Evolutionary conservation across 2,113 vertebrate species (phyloP).

Genomic region (Indicator indicator): DNA sequence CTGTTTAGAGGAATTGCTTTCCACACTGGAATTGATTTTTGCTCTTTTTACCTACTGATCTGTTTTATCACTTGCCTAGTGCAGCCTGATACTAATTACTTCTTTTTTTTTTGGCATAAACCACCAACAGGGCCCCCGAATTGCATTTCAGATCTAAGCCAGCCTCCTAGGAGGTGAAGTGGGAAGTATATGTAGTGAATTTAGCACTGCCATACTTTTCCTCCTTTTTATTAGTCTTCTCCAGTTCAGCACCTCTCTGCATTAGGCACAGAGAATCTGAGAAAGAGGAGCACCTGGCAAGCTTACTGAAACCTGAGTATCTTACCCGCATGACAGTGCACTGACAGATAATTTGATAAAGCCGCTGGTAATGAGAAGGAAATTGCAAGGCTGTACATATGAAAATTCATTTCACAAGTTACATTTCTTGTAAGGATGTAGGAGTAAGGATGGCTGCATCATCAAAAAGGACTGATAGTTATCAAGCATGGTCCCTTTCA

Average conservation of each 20-base stretch:
- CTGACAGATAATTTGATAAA: background rate
- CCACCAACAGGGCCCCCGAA: background rate
- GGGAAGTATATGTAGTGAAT: background rate
- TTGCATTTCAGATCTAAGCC: background rate
- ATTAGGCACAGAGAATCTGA: background rate
- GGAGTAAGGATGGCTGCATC: background rate
- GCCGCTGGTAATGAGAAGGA: background rate
- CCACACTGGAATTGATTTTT: background rate
- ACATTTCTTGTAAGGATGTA: accelerated
- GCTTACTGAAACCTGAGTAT: background rate
- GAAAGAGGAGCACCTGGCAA: background rate
- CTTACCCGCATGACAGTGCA: background rate
- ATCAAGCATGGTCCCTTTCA: background rate
- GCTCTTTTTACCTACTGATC: conserved; percentile 1
- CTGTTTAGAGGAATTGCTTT: conserved; percentile 39
- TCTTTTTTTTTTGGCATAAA: background rate
- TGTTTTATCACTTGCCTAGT: background rate
- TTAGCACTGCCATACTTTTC: background rate
- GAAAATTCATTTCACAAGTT: background rate
- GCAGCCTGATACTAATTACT: conserved; percentile 9
- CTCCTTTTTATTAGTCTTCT: background rate
- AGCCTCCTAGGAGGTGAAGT: background rate
- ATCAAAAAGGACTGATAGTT: background rate
- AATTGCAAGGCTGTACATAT: background rate
- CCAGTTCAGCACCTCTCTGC: background rate